Base-by-base conservation (phyloP, 2,888 invertebrate species). In the Acleris laterana region DNA sequence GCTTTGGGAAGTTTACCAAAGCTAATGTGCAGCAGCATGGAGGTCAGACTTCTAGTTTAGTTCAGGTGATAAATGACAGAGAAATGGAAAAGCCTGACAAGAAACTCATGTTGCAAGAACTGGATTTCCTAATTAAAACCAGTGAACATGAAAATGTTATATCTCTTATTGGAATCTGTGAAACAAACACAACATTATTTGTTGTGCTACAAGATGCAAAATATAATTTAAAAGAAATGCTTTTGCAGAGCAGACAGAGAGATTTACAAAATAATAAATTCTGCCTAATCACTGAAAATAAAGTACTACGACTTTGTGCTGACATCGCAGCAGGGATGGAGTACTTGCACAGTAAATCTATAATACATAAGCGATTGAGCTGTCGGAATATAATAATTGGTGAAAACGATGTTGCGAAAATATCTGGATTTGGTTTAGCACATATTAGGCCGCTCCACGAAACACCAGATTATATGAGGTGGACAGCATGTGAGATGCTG, bases 401-500 rank as follows among this genome's bases (percentile, higher is more conserved):
- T 17, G 94, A 94, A 55, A 94, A 94, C 59, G 94, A 95, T 60
- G 92, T 94, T 57, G 95, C 96, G 0, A 97, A 97, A 88, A 88
- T 97, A 19, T 94, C 95, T 49, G 95, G 96, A 16, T 96, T 96
- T 80, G 97, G 97, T 0, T 90, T 97, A 52, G 94, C 96, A 1
- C 95, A 96, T 66, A 95, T 94, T 77, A 92, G 94, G 72, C 87
- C 90, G 1, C 83, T 94, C 70, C 93, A 94, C 57, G 94, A 95
- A 79, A 95, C 95, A 55, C 94, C 96, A 1, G 97, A 97, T 77
- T 95, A 96, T 73, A 95, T 95, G 0, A 90, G 97, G 51, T 97
- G 97, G 97, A 95, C 95, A 7, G 95, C 97, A 0, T 94, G 95
- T 25, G 98, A 98, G 84, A 95, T 96, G 76, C 90, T 97, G 70